A percentile compares a stretch with the other conserved stretches of the same genome.
Evolutionary conservation across 2,113 vertebrate species (phyloP).

Genomic region (Pogonocichla stellata): DNA sequence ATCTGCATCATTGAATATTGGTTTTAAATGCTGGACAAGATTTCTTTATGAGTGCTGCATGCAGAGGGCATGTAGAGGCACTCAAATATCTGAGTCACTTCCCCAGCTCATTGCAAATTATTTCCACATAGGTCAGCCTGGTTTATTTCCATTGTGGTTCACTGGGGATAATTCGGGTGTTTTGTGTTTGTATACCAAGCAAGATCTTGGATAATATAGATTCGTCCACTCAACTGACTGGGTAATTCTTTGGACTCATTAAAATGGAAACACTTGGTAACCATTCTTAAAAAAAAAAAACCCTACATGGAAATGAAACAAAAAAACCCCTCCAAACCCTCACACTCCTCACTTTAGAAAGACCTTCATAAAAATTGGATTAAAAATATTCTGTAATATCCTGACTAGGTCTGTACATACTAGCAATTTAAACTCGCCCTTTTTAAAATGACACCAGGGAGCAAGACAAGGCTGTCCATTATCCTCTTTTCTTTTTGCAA

Average conservation of each 20-base stretch:
- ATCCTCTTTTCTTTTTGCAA: constrained; percentile 60
- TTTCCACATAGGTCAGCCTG: not conserved
- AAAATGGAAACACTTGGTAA: constrained; percentile 1
- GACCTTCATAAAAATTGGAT: constrained; percentile 68
- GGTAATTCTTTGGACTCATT: not conserved
- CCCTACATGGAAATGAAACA: not conserved
- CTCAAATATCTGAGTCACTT: not conserved
- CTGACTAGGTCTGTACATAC: constrained; percentile 29
- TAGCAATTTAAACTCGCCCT: constrained; percentile 64
- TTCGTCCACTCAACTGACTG: not conserved
- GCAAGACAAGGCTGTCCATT: constrained; percentile 15
- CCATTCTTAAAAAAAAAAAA: not conserved
- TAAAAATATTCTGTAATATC: constrained; percentile 63
- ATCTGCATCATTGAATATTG: not conserved
- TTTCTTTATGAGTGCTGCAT: not conserved
- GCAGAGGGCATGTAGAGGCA: not conserved
- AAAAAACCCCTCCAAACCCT: not conserved
- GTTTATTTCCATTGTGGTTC: not conserved
- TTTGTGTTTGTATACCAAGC: not conserved
- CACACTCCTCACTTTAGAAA: not conserved
- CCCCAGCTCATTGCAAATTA: not conserved
- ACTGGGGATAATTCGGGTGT: not conserved
- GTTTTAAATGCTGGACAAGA: not conserved
- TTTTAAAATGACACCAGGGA: constrained; percentile 64
- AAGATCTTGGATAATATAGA: not conserved